Percentiles rank a stretch among this genome's conserved stretches.
These are phyloP conservation scores for Trachelus stipa DNA, from an alignment of 2,888 invertebrate genomes.

Conservation along the genomic window DNA sequence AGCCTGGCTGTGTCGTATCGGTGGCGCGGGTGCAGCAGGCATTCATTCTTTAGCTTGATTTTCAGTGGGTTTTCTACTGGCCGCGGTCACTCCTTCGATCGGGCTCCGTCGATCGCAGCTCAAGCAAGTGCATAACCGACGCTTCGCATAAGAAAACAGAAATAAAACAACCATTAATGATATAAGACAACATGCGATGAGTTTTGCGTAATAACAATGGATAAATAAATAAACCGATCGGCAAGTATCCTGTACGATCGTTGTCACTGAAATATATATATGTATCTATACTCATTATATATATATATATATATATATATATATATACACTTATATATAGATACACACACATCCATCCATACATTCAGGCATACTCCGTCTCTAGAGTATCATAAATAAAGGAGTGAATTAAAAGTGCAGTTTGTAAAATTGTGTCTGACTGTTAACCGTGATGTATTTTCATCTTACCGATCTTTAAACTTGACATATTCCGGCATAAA, in stretches of 20 bases:
- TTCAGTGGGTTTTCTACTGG: conserved; percentile 43
- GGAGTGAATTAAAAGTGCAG: background rate
- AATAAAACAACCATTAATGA: conserved; percentile 21
- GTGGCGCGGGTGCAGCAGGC: conserved; percentile 58
- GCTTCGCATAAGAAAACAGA: conserved; percentile 51
- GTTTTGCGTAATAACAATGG: background rate
- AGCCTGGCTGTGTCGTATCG: conserved; percentile 61
- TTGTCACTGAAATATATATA: background rate
- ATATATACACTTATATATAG: background rate
- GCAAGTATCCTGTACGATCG: background rate
- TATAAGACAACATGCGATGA: background rate
- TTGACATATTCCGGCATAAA: conserved; percentile 72
- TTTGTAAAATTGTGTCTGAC: background rate
- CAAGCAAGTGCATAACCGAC: conserved; percentile 61
- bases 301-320: too few relatives aligned
- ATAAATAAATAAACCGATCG: background rate
- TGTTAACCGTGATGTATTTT: background rate
- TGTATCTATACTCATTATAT: background rate
- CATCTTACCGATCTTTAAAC: conserved; percentile 73
- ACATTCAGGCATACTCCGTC: background rate
- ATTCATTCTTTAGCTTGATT: conserved; percentile 61
- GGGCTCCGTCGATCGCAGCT: conserved; percentile 59
- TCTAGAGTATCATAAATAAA: background rate
- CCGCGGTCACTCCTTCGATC: conserved; percentile 57
- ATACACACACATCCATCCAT: too few relatives aligned